These are phyloP conservation scores for Mesochorus sp. DNA, from an alignment of 2,888 invertebrate species.

Conservation along the genomic window DNA sequence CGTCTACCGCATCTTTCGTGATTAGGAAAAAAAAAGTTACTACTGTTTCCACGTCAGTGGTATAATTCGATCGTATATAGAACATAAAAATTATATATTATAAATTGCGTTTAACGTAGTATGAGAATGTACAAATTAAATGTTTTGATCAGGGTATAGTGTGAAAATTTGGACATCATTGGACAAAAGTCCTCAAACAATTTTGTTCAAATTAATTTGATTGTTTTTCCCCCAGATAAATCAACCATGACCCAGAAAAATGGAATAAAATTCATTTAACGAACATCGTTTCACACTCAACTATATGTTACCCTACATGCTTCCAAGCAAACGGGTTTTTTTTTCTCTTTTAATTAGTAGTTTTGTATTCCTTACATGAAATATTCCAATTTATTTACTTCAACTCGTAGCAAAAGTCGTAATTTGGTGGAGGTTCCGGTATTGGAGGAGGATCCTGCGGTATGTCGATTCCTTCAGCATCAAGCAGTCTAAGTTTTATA, in stretches of 20 bases:
- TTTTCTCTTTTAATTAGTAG: conserved; percentile 22
- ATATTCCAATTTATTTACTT: conserved; percentile 82
- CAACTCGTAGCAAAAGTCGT: conserved; percentile 92
- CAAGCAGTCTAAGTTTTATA: conserved; percentile 95
- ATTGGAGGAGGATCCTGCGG: conserved; percentile 96
- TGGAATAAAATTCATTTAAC: neutral
- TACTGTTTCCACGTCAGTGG: conserved; percentile 14
- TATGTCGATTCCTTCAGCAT: conserved; percentile 97
- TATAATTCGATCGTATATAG: conserved; percentile 3
- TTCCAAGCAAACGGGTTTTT: neutral
- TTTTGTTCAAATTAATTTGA: neutral
- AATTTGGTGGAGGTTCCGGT: conserved; percentile 96
- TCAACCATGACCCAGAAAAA: conserved; percentile 13
- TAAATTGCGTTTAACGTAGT: too few relatives aligned
- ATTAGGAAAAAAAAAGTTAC: conserved; percentile 65
- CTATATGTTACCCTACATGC: neutral
- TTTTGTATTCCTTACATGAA: conserved; percentile 24
- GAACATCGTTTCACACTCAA: conserved; percentile 17
- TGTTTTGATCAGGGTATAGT: neutral
- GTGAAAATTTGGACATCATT: neutral
- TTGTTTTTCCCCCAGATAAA: neutral
- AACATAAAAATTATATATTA: too few relatives aligned
- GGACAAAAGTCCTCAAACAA: neutral
- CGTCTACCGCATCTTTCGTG: conserved; percentile 56
- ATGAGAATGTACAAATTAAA: neutral